Conservation (phyloP, 2,113 vertebrate genomes). For the Gasterosteus nipponicus region DNA sequence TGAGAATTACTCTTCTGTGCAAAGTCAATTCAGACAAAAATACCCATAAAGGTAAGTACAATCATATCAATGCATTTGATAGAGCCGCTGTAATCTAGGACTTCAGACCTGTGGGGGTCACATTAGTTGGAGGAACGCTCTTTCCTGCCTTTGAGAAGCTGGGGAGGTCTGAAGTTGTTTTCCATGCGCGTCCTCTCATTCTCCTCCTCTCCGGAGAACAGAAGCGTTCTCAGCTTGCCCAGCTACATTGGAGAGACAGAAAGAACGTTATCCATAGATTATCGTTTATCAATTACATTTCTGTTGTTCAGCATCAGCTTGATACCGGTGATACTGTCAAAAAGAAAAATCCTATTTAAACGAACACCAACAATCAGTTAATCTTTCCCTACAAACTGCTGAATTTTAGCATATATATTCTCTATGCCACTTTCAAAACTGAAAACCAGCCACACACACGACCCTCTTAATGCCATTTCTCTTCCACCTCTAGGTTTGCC, state of each 20-base stretch:
- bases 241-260: constrained; percentile 79
- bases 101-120: constrained; percentile 35
- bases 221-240: constrained; percentile 91
- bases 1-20: constrained; percentile 12
- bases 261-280: background rate
- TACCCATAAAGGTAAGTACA: constrained; percentile 1
- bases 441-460: background rate
- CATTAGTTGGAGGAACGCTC: constrained; percentile 88
- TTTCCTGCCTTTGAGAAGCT: constrained; percentile 90
- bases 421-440: background rate
- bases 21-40: constrained; percentile 20
- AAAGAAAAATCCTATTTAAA: background rate
- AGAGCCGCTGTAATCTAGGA: constrained; percentile 1
- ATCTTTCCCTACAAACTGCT: background rate
- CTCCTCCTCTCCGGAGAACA: constrained; percentile 87
- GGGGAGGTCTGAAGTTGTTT: constrained; percentile 94
- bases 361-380: background rate
- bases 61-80: constrained; percentile 35
- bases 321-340: background rate
- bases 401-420: background rate
- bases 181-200: constrained; percentile 90
- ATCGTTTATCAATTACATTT: background rate
- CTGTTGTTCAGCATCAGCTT: background rate
- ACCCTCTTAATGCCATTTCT: background rate
- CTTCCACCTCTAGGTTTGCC: background rate